phyloP scores from a whole-genome alignment of 2,888 invertebrate species.

The Norana najaformis region DNA sequence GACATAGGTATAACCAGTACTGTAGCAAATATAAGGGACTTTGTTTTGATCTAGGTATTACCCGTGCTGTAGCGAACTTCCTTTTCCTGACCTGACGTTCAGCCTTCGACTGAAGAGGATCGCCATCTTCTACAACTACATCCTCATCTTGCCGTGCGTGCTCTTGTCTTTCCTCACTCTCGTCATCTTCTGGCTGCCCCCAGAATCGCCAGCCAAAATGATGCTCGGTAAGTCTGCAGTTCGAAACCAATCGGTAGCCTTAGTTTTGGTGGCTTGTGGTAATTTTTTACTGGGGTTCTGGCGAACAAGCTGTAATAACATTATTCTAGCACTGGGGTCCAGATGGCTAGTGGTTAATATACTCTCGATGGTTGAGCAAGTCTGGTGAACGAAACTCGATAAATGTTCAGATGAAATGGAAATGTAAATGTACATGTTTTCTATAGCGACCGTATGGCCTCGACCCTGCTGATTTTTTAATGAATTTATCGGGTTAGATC shows the following conservation, averaged over 20 bases:
- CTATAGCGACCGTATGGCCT: too few relatives aligned
- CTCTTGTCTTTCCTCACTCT: conserved; percentile 62
- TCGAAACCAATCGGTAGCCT: background rate
- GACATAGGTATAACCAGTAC: too few relatives aligned
- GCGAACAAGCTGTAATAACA: too few relatives aligned
- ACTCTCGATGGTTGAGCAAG: too few relatives aligned
- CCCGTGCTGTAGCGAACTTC: conserved; percentile 55
- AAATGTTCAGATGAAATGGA: too few relatives aligned
- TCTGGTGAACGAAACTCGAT: too few relatives aligned
- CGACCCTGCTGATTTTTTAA: too few relatives aligned
- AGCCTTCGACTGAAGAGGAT: conserved; percentile 49
- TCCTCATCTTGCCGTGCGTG: conserved; percentile 63
- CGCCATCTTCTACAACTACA: conserved; percentile 60
- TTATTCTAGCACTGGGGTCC: too few relatives aligned
- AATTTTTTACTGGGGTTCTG: too few relatives aligned
- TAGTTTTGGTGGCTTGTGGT: background rate
- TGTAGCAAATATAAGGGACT: background rate
- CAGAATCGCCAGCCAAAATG: conserved; percentile 63
- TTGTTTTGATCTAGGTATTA: conserved; percentile 47
- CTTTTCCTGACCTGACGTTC: conserved; percentile 58
- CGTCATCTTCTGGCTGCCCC: conserved; percentile 63
- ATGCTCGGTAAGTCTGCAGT: conserved; percentile 55
- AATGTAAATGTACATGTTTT: too few relatives aligned
- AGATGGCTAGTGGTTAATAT: too few relatives aligned
- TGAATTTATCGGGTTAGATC: too few relatives aligned